phyloP scores from a whole-genome alignment of 2,797 vertebrate species.

The Pangasius djambal region DNA sequence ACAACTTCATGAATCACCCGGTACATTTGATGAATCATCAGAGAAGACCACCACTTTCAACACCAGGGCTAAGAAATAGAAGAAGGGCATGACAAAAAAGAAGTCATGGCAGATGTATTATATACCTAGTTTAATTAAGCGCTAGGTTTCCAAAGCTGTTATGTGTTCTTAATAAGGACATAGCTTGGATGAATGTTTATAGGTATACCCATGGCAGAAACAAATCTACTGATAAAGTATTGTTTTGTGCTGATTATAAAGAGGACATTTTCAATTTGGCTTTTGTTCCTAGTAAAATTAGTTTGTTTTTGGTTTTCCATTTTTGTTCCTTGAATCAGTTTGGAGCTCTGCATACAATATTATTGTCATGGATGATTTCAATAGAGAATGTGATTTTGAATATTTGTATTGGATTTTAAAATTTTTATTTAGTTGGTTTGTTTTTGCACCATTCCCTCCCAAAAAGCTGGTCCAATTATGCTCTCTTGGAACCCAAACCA shows the following conservation, averaged over 20 bases:
- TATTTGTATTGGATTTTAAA: not conserved
- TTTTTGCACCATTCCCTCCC: not conserved
- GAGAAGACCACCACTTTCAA: not conserved
- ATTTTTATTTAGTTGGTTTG: not conserved
- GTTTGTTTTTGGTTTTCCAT: not conserved
- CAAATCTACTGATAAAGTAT: not conserved
- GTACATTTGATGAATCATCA: not conserved
- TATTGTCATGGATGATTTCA: not conserved
- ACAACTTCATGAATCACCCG: too few relatives aligned
- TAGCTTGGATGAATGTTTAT: not conserved
- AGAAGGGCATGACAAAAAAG: too few relatives aligned
- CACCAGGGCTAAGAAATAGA: not conserved
- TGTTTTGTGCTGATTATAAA: not conserved
- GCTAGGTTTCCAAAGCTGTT: too few relatives aligned
- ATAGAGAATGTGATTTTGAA: not conserved
- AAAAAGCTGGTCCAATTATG: not conserved
- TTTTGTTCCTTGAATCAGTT: not conserved
- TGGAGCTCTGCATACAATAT: not conserved
- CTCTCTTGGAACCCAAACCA: not conserved
- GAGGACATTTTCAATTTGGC: not conserved
- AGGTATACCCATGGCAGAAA: not conserved
- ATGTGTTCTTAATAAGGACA: not conserved
- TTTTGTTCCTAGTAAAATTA: not conserved
- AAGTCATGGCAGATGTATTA: too few relatives aligned
- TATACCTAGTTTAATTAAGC: too few relatives aligned